phyloP scores from a whole-genome alignment of 2,888 invertebrate species.

The Acanthosoma haemorrhoidale region DNA sequence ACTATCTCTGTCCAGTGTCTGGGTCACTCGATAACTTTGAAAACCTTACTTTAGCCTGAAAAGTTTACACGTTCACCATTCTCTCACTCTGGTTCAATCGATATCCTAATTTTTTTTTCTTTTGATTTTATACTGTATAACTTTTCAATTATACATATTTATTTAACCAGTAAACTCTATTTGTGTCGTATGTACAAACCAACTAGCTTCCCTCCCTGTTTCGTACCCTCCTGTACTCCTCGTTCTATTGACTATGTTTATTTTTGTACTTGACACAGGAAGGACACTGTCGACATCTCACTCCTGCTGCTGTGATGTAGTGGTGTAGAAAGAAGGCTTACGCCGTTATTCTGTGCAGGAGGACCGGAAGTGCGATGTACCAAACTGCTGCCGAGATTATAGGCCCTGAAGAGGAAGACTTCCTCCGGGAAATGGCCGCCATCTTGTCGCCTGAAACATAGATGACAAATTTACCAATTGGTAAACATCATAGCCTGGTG shows the following conservation, averaged over 20 bases:
- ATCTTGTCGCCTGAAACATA: constrained; percentile 90
- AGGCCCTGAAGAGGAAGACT: constrained; percentile 49
- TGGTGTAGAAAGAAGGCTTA: too few relatives aligned
- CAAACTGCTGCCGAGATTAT: constrained; percentile 43
- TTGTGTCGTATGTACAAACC: constrained; percentile 18
- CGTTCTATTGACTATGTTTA: too few relatives aligned
- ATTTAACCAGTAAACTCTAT: constrained; percentile 19
- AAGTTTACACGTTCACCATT: not conserved
- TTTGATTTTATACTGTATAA: constrained; percentile 8
- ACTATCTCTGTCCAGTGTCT: not conserved
- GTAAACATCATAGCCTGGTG: too few relatives aligned
- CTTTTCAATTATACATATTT: not conserved
- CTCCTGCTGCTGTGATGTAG: not conserved
- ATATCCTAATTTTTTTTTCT: not conserved
- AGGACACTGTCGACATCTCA: not conserved
- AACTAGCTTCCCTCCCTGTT: not conserved
- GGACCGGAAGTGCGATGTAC: constrained; percentile 44
- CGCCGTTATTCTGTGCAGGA: constrained; percentile 34
- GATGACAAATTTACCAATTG: too few relatives aligned
- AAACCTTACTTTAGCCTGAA: too few relatives aligned
- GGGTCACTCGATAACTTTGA: not conserved
- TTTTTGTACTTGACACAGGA: not conserved
- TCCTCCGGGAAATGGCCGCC: constrained; percentile 80
- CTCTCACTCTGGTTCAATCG: not conserved
- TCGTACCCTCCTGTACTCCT: not conserved